These are phyloP conservation scores for Napeogenes sylphis DNA, from an alignment of 2,888 invertebrate genomes.

Conservation along the genomic window DNA sequence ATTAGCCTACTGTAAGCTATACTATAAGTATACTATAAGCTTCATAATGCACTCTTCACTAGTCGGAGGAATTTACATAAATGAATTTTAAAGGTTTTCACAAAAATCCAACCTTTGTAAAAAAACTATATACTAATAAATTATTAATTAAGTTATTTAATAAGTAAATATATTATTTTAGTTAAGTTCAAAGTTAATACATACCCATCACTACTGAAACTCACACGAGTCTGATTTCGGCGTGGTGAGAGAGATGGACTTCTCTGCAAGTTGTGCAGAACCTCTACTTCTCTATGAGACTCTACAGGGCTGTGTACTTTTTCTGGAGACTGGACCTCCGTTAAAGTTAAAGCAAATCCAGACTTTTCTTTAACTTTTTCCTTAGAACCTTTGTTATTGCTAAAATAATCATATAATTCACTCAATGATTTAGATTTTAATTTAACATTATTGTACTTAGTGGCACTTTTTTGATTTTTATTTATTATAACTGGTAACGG, in stretches of 20 bases:
- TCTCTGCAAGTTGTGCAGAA: slow-evolving; percentile 82
- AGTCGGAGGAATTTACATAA: too few species aligned
- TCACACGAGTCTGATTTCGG: slow-evolving; percentile 59
- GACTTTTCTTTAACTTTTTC: slow-evolving; percentile 47
- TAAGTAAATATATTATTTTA: too few species aligned
- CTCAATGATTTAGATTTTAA: slow-evolving; percentile 71
- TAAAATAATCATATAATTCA: slow-evolving; percentile 71
- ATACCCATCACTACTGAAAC: slow-evolving; percentile 70
- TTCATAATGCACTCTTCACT: too few species aligned
- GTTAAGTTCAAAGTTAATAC: slow-evolving; percentile 22
- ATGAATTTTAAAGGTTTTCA: too few species aligned
- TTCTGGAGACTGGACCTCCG: slow-evolving; percentile 60
- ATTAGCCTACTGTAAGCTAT: too few species aligned
- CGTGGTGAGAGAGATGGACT: slow-evolving; percentile 79
- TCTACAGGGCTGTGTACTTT: slow-evolving; percentile 72
- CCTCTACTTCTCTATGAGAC: slow-evolving; percentile 81
- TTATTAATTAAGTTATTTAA: too few species aligned
- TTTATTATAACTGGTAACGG: slow-evolving; percentile 63
- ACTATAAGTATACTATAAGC: too few species aligned
- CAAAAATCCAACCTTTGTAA: too few species aligned
- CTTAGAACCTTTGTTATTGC: slow-evolving; percentile 56
- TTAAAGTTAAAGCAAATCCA: slow-evolving; percentile 57
- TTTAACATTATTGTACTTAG: slow-evolving; percentile 55
- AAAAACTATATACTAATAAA: too few species aligned
- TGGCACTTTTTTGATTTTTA: slow-evolving; percentile 43